Percentiles rank a stretch among this genome's conserved stretches.
These are phyloP conservation scores for Corydoras sp. DNA, from an alignment of 2,113 vertebrate genomes.

Conservation along the genomic window DNA sequence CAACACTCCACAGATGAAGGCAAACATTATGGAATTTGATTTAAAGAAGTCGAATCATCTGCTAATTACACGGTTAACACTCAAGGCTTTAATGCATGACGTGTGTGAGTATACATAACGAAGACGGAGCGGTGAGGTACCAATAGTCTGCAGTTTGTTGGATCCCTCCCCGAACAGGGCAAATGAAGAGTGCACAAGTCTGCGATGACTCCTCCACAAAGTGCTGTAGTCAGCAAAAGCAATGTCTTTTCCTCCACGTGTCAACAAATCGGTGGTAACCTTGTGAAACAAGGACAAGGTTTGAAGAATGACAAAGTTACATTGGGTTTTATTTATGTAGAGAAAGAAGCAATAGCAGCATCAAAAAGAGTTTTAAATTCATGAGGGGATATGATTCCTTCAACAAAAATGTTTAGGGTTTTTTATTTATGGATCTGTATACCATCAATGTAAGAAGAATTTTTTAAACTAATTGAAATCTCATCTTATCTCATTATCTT, in stretches of 20 bases:
- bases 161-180: conserved; percentile 64
- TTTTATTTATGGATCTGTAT: no score
- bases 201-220: conserved; percentile 65
- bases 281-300: conserved; percentile 32
- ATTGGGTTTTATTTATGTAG: background rate
- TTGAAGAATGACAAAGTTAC: background rate
- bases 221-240: conserved; percentile 65
- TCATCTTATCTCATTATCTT: no score
- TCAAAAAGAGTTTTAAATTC: no score
- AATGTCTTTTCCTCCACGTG: conserved; percentile 68
- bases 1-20: no score
- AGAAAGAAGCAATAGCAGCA: no score
- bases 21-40: no score
- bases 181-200: conserved; percentile 65
- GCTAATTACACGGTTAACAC: no score
- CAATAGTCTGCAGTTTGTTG: conserved; percentile 63
- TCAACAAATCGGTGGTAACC: conserved; percentile 68
- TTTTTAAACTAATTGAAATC: no score
- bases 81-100: background rate
- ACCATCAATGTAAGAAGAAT: no score
- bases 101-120: conserved; percentile 3
- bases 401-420: no score
- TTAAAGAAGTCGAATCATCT: no score
- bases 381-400: no score
- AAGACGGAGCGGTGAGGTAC: conserved; percentile 37